Evolutionary conservation across 2,113 vertebrate species (phyloP).

Genomic region (Scalopus aquaticus): DNA sequence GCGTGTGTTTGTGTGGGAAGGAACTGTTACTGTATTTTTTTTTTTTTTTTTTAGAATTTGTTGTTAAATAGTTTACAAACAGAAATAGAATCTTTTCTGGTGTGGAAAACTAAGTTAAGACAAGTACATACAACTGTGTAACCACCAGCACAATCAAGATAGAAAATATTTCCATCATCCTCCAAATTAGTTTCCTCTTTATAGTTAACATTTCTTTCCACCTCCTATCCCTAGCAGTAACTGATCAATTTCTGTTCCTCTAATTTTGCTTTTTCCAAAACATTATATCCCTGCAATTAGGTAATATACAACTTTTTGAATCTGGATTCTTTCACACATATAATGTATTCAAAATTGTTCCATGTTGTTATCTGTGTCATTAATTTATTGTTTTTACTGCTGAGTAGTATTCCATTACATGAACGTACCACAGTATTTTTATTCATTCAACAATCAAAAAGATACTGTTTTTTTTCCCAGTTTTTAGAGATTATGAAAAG

Average conservation of each 20-base stretch:
- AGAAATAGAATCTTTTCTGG: not conserved
- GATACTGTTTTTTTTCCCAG: not conserved
- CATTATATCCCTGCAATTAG: not conserved
- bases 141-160: not conserved
- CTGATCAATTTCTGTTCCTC: not conserved
- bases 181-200: not conserved
- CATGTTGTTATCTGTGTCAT: not conserved
- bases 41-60: not conserved
- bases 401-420: not conserved
- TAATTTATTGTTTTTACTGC: not conserved
- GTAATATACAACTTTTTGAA: not conserved
- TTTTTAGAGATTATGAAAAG: not conserved
- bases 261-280: conserved; percentile 3
- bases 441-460: not conserved
- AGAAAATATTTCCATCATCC: not conserved
- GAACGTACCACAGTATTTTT: not conserved
- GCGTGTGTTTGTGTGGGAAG: too few relatives aligned
- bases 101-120: not conserved
- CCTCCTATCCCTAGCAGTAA: not conserved
- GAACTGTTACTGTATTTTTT: not conserved
- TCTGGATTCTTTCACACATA: not conserved
- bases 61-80: not conserved
- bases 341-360: not conserved
- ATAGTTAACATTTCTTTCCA: not conserved
- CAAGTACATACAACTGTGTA: not conserved